A percentile compares a stretch with the other conserved stretches of the same genome.
Conservation (phyloP, 2,113 vertebrate genomes). For the Leptobrachium ailaonicum region DNA sequence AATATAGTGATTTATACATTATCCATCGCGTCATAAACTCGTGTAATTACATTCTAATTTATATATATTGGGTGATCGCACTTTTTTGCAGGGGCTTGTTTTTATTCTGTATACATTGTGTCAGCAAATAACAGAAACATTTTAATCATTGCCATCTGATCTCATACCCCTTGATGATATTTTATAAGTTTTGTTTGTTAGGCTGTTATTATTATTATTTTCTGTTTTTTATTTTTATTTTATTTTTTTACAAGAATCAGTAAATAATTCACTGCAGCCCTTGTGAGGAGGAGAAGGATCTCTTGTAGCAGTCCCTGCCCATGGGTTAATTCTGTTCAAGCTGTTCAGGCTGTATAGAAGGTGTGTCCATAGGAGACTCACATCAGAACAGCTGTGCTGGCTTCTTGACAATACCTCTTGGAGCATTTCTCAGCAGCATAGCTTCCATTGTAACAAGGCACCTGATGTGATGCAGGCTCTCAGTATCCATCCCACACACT, state of each 20-base stretch:
- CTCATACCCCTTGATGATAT: too few species aligned
- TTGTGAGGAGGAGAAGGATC: background rate
- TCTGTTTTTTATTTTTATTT: background rate
- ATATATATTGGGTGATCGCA: too few species aligned
- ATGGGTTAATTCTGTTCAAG: background rate
- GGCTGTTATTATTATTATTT: background rate
- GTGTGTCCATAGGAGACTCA: conserved; percentile 19
- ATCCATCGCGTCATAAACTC: too few species aligned
- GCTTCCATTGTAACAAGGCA: background rate
- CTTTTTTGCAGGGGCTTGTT: too few species aligned
- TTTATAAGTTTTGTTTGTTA: too few species aligned
- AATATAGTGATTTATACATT: too few species aligned
- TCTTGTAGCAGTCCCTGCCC: background rate
- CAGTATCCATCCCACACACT: background rate
- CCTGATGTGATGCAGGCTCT: background rate
- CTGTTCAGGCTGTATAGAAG: conserved; percentile 5
- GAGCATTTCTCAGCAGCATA: background rate
- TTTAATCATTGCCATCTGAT: too few species aligned
- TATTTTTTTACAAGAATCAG: background rate
- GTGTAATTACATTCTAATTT: too few species aligned
- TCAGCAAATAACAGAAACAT: too few species aligned
- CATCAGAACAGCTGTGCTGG: conserved; percentile 14
- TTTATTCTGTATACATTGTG: too few species aligned
- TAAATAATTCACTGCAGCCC: background rate
- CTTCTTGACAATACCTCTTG: conserved; percentile 9